phyloP scores from a whole-genome alignment of 2,888 invertebrate species.

The Limnephilus marmoratus region DNA sequence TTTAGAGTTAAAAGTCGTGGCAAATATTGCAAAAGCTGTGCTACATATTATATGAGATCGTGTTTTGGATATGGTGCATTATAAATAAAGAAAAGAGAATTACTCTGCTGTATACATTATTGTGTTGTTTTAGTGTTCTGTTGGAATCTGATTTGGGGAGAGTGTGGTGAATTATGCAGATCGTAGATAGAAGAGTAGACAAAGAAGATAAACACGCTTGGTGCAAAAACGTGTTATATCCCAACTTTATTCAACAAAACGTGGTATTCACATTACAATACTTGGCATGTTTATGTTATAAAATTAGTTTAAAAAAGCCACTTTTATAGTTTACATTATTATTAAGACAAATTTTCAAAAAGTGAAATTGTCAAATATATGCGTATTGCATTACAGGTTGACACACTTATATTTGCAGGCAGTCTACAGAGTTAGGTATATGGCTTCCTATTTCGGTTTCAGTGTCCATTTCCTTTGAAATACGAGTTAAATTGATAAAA shows the following conservation, averaged over 20 bases:
- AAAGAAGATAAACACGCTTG: background rate
- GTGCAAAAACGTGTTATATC: background rate
- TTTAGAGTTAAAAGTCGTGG: background rate
- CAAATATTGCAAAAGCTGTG: background rate
- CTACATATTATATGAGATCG: background rate
- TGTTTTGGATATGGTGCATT: background rate
- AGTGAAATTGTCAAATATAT: no score
- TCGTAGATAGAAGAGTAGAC: background rate
- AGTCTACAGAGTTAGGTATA: no score
- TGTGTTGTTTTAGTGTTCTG: background rate
- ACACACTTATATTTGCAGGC: no score
- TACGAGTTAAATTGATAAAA: no score
- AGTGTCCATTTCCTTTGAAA: no score
- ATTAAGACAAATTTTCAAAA: background rate
- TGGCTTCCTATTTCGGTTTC: no score
- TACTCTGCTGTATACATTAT: background rate
- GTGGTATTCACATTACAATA: background rate
- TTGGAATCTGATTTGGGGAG: background rate
- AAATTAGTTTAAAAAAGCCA: background rate
- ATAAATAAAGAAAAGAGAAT: background rate
- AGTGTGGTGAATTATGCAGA: background rate
- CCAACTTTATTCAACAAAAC: background rate
- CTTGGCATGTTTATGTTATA: background rate
- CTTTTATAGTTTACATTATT: background rate
- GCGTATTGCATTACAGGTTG: no score